These are phyloP conservation scores for Tadarida brasiliensis DNA, from an alignment of 2,797 vertebrate genomes.

Conservation along the genomic window DNA sequence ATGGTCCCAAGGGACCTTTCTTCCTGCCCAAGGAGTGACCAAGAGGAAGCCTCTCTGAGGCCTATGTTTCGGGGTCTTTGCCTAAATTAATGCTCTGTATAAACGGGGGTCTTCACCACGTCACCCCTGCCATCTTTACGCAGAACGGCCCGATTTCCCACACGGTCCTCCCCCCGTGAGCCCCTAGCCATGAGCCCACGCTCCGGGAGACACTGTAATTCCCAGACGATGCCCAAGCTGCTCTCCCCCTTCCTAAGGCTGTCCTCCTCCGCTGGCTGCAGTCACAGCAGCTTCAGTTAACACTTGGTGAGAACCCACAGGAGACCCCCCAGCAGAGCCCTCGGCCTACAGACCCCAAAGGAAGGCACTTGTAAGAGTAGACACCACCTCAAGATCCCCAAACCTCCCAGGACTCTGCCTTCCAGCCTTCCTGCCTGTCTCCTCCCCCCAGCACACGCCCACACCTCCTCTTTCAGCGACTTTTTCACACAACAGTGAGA, in stretches of 20 bases:
- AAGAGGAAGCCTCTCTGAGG: neutral
- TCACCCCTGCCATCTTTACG: fast-evolving
- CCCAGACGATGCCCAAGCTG: fast-evolving
- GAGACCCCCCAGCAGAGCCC: neutral
- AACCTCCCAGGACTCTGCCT: neutral
- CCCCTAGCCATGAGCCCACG: fast-evolving
- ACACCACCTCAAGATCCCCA: fast-evolving
- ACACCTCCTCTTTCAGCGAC: neutral
- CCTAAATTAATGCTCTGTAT: no score
- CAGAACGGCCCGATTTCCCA: neutral
- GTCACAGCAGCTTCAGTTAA: fast-evolving
- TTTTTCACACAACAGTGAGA: neutral
- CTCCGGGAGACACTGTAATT: neutral
- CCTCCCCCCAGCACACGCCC: fast-evolving
- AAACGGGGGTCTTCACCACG: fast-evolving
- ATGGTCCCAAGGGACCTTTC: neutral
- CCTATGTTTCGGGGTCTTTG: neutral
- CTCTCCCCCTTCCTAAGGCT: fast-evolving
- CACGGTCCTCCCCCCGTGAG: fast-evolving
- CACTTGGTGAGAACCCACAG: no score
- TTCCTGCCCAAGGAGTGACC: fast-evolving
- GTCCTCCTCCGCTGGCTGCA: fast-evolving
- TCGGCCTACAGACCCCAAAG: neutral
- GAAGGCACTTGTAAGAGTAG: fast-evolving
- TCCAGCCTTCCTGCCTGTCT: fast-evolving